phyloP scores from a whole-genome alignment of 2,888 invertebrate genomes.

The Polylopha cassiicola region DNA sequence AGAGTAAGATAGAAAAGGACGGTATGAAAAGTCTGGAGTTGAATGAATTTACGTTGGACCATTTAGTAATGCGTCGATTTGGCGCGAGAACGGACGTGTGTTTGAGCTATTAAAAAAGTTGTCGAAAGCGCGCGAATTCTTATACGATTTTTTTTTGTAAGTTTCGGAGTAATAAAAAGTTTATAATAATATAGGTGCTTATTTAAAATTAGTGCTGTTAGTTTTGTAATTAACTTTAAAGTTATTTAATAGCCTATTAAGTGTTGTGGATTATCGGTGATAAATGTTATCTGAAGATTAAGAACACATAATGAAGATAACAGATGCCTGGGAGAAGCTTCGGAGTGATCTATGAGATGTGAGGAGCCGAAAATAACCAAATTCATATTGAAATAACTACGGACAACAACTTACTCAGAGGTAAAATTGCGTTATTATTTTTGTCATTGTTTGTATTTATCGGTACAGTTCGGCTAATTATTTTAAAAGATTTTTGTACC shows the following conservation, averaged over 20 bases:
- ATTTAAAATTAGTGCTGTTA: too few relatives aligned
- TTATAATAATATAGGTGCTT: too few relatives aligned
- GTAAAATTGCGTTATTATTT: too few relatives aligned
- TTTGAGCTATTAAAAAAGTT: constrained; percentile 30
- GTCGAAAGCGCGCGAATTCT: constrained; percentile 51
- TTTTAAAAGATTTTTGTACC: too few relatives aligned
- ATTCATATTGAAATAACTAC: constrained; percentile 35
- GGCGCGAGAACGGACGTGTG: constrained; percentile 68
- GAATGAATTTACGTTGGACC: constrained; percentile 76
- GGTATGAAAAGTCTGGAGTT: constrained; percentile 55
- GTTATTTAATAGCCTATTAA: constrained; percentile 2
- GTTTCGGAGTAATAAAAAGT: not conserved
- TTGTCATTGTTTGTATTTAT: too few relatives aligned
- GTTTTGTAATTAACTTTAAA: too few relatives aligned
- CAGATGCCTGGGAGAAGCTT: constrained; percentile 48
- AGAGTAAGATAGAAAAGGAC: constrained; percentile 37
- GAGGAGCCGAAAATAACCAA: constrained; percentile 47
- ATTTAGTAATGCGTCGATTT: constrained; percentile 75
- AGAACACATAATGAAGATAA: constrained; percentile 54
- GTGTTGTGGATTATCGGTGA: constrained; percentile 13
- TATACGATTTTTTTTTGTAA: constrained; percentile 30
- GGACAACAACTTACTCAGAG: constrained; percentile 24
- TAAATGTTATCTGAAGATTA: constrained; percentile 25
- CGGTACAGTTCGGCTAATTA: too few relatives aligned
- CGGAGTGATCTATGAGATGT: constrained; percentile 54